Percentiles rank a stretch among this genome's conserved stretches.
Evolutionary conservation across 2,888 invertebrate species (phyloP).

Genomic region (Salticus scenicus): DNA sequence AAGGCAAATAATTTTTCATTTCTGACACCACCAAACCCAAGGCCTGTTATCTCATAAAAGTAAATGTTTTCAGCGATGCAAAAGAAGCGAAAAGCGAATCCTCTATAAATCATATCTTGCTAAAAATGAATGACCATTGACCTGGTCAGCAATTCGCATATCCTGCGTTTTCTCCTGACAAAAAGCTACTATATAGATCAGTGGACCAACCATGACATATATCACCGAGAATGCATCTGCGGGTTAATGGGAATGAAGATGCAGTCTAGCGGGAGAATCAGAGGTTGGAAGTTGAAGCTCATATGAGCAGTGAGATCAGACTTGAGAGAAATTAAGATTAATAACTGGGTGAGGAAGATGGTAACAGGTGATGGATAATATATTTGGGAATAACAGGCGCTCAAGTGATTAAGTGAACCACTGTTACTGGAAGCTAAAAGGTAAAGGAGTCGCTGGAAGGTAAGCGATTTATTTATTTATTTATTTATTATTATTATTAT

Average conservation of each 20-base stretch:
- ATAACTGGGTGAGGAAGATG: neutral
- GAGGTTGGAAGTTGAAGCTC: neutral
- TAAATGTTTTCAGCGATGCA: neutral
- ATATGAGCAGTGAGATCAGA: neutral
- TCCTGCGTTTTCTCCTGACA: neutral
- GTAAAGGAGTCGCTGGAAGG: too few species aligned
- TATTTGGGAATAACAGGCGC: neutral
- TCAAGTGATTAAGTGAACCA: neutral
- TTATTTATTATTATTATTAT: neutral
- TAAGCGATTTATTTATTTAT: neutral
- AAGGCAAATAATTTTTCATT: too few species aligned
- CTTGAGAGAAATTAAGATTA: neutral
- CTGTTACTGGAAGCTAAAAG: too few species aligned
- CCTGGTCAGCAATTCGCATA: constrained; percentile 1
- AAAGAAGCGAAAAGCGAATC: neutral
- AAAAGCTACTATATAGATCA: constrained; percentile 46
- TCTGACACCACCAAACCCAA: too few species aligned
- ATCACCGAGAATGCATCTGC: constrained; percentile 6
- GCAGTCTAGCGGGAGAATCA: neutral
- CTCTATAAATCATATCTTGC: neutral
- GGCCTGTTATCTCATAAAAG: neutral
- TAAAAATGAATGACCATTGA: constrained; percentile 3
- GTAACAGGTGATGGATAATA: constrained; percentile 7
- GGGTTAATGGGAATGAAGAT: constrained; percentile 19
- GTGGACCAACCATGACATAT: constrained; percentile 52